Evolutionary conservation across 2,797 vertebrate genomes (phyloP).

Genomic region (Danio aesculapii): DNA sequence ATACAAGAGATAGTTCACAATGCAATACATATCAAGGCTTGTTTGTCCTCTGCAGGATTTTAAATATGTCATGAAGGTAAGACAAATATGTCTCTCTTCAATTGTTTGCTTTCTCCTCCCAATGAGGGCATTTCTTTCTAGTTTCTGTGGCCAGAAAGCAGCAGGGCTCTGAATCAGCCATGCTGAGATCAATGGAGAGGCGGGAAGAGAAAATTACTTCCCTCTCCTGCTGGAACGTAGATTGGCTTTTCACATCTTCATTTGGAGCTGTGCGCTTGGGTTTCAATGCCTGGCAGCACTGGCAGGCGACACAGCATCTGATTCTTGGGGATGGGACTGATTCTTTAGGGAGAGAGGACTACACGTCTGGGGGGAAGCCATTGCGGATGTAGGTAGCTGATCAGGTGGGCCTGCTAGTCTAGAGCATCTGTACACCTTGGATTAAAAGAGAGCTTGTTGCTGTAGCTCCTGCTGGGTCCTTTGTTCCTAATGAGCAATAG

Average conservation of each 20-base stretch:
- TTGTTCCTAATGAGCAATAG: conserved; percentile 9
- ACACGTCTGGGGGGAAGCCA: conserved; percentile 15
- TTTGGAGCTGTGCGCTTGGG: conserved; percentile 61
- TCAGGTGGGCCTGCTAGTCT: conserved; percentile 17
- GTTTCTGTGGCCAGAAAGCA: conserved; percentile 47
- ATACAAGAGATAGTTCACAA: not conserved
- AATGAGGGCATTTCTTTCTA: conserved; percentile 35
- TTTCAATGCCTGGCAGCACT: conserved; percentile 44
- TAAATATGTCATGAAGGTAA: conserved; percentile 2
- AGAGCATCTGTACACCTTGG: conserved; percentile 18
- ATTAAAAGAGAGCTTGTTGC: conserved; percentile 32
- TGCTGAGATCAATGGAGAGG: conserved; percentile 58
- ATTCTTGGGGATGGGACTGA: conserved; percentile 40
- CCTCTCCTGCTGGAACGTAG: conserved; percentile 54
- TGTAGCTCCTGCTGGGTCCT: conserved; percentile 16
- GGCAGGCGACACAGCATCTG: conserved; percentile 29
- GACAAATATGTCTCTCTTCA: conserved; percentile 19
- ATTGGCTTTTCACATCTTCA: conserved; percentile 67
- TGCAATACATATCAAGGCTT: conserved; percentile 28
- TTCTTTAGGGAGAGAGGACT: conserved; percentile 1
- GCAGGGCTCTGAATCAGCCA: conserved; percentile 56
- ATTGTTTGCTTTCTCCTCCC: conserved; percentile 49
- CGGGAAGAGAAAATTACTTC: conserved; percentile 57
- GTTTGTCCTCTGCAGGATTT: conserved; percentile 26
- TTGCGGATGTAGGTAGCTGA: conserved; percentile 32